Percentiles rank a stretch among this genome's conserved stretches.
Conservation (phyloP, 2,888 invertebrate species). For the Habrosyne pyritoides region DNA sequence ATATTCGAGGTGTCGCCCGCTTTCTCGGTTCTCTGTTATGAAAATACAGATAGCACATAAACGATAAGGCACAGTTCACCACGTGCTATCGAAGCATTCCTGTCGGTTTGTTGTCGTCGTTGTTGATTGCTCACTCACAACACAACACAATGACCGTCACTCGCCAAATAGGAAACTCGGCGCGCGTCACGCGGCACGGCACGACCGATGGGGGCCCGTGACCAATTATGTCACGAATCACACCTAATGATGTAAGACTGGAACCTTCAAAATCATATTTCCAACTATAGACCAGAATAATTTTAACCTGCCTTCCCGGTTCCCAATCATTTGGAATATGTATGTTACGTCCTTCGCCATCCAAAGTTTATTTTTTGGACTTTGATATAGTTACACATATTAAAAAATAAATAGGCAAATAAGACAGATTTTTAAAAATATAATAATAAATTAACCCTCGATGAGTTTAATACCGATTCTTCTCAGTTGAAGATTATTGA, state of each 20-base stretch:
- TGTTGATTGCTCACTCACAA: neutral
- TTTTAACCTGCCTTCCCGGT: no score
- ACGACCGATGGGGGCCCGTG: neutral
- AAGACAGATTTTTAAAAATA: no score
- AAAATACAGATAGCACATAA: neutral
- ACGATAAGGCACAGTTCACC: neutral
- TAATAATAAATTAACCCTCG: no score
- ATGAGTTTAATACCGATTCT: no score
- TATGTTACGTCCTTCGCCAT: no score
- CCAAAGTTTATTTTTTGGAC: no score
- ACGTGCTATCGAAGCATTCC: neutral
- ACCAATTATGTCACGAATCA: neutral
- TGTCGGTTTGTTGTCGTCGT: neutral
- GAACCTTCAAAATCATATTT: no score
- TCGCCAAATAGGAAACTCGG: neutral
- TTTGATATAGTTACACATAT: no score
- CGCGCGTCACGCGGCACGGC: neutral
- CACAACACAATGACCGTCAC: neutral
- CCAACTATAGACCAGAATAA: no score
- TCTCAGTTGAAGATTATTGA: no score
- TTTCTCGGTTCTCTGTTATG: neutral
- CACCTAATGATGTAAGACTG: neutral
- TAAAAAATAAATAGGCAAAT: no score
- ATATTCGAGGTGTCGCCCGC: neutral
- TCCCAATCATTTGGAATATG: no score